Evolutionary conservation across 2,888 invertebrate species (phyloP).

Genomic region (Aphidoletes aphidimyza): DNA sequence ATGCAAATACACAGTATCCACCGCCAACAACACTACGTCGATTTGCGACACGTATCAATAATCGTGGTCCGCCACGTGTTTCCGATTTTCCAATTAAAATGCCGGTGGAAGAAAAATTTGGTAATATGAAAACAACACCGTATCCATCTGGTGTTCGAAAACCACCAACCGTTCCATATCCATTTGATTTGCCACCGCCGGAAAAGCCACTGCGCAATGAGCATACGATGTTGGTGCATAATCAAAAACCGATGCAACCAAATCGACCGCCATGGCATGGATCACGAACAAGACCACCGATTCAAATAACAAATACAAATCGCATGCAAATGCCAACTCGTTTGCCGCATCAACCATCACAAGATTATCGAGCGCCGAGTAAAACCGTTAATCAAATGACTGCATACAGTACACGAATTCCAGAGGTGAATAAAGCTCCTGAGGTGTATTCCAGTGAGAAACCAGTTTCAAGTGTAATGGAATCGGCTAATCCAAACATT

Average conservation of each 20-base stretch:
- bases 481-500: neutral
- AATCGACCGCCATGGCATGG: conserved; percentile 76
- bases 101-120: conserved; percentile 4
- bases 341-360: conserved; percentile 66
- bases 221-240: neutral
- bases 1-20: conserved; percentile 74
- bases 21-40: conserved; percentile 69
- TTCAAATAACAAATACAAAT: conserved; percentile 62
- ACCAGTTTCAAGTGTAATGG: neutral
- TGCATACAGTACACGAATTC: conserved; percentile 2
- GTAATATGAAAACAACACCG: conserved; percentile 56
- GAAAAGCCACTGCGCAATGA: conserved; percentile 74
- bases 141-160: conserved; percentile 61
- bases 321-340: conserved; percentile 73
- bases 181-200: conserved; percentile 75
- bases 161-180: conserved; percentile 76
- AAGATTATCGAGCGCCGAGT: neutral
- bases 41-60: conserved; percentile 83
- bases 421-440: neutral
- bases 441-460: neutral
- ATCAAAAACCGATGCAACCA: conserved; percentile 59
- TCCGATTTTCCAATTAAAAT: conserved; percentile 78
- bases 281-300: conserved; percentile 70
- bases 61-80: conserved; percentile 88
- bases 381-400: neutral